These are phyloP conservation scores for Seriola dumerili DNA, from an alignment of 2,113 vertebrate genomes.

Conservation along the genomic window DNA sequence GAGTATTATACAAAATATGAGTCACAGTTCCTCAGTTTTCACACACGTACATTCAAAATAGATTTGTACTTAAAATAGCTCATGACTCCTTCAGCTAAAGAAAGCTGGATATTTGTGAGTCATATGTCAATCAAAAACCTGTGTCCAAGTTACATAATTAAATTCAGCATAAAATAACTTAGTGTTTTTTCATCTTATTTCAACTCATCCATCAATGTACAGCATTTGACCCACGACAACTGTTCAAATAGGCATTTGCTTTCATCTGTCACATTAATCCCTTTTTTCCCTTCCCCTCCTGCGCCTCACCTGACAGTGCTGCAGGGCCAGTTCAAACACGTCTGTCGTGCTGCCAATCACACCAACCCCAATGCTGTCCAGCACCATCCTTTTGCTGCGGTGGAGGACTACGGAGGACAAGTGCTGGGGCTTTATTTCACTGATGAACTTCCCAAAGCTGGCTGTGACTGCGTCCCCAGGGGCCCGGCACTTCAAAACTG, in stretches of 20 bases:
- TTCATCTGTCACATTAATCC: constrained; percentile 11
- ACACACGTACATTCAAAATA: no score
- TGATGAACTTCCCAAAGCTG: constrained; percentile 90
- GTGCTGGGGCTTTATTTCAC: constrained; percentile 79
- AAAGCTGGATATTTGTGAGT: constrained; percentile 40
- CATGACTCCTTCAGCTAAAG: not conserved
- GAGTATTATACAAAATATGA: not conserved
- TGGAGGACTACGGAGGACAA: constrained; percentile 81
- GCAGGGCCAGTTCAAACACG: constrained; percentile 86
- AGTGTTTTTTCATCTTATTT: not conserved
- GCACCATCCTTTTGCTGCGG: constrained; percentile 92
- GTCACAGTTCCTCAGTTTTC: no score
- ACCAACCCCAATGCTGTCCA: constrained; percentile 92
- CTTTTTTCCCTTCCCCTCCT: not conserved
- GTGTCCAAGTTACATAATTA: not conserved
- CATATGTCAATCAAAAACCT: not conserved
- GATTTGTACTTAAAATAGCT: not conserved
- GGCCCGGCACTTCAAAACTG: constrained; percentile 78
- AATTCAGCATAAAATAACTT: not conserved
- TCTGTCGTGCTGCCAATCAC: constrained; percentile 89
- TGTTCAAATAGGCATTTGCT: constrained; percentile 11
- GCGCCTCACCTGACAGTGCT: constrained; percentile 88
- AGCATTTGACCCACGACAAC: not conserved
- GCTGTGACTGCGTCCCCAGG: constrained; percentile 86
- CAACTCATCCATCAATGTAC: constrained; percentile 16